Conservation (phyloP, 1,140 invertebrate species). For the Nomia melanderi region DNA sequence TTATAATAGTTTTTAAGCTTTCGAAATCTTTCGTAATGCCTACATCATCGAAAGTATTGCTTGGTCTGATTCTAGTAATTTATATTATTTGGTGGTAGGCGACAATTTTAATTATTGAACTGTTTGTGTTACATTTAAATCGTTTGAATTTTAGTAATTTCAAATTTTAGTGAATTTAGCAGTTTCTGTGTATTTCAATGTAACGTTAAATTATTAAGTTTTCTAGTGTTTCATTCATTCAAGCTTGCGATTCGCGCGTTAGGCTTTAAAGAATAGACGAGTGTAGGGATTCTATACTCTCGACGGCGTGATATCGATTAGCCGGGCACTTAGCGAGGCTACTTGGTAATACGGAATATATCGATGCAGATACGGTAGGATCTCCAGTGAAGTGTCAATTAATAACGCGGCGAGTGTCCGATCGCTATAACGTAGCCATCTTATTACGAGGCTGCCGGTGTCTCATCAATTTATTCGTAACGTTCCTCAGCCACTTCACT, state of each 20-base stretch:
- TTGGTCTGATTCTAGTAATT: no score
- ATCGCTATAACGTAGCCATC: conserved; percentile 67
- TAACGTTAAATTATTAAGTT: no score
- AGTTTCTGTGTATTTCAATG: no score
- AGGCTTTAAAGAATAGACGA: background rate
- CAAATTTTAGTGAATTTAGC: no score
- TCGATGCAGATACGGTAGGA: conserved; percentile 53
- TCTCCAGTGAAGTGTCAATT: conserved; percentile 64
- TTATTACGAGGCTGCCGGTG: conserved; percentile 63
- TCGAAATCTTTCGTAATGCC: no score
- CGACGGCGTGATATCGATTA: conserved; percentile 41
- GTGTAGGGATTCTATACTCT: background rate
- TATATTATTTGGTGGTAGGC: no score
- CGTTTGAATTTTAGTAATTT: no score
- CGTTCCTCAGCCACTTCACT: conserved; percentile 64
- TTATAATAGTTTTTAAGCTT: no score
- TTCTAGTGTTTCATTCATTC: no score
- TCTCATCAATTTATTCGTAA: conserved; percentile 71
- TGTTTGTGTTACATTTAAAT: no score
- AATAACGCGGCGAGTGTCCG: conserved; percentile 65
- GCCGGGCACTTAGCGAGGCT: conserved; percentile 48
- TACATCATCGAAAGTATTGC: no score
- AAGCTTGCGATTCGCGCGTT: background rate
- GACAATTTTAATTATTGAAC: no score
- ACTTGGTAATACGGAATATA: conserved; percentile 59